A percentile compares a stretch with the other conserved stretches of the same genome.
phyloP scores from a whole-genome alignment of 2,888 invertebrate species.

The Nebria salina region DNA sequence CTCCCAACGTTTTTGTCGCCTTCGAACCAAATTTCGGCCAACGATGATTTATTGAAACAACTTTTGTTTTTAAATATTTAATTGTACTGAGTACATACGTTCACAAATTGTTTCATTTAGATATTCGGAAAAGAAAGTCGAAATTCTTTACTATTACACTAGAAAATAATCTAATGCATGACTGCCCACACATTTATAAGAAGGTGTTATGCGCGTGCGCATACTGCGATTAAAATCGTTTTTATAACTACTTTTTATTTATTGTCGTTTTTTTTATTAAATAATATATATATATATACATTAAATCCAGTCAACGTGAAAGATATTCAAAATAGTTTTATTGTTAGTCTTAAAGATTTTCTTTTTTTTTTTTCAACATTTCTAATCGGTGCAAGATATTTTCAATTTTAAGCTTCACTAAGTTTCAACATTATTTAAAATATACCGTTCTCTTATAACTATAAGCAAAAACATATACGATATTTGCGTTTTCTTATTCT shows the following conservation, averaged over 20 bases:
- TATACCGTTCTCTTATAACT: conserved; percentile 25
- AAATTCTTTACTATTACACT: neutral
- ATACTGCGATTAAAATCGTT: neutral
- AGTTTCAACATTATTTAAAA: conserved; percentile 36
- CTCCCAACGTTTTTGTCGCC: conserved; percentile 32
- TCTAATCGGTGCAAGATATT: conserved; percentile 31
- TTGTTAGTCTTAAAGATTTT: conserved; percentile 6
- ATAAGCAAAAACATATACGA: neutral
- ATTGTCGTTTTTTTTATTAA: neutral
- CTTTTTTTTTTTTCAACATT: conserved; percentile 24
- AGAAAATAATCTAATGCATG: conserved; percentile 1
- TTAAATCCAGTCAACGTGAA: conserved; percentile 35
- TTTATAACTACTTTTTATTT: neutral
- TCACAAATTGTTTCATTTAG: too few relatives aligned
- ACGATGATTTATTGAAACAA: conserved; percentile 31
- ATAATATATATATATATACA: conserved; percentile 11
- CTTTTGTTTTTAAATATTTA: too few relatives aligned
- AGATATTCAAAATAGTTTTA: conserved; percentile 42
- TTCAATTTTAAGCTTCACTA: conserved; percentile 45
- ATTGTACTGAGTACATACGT: too few relatives aligned
- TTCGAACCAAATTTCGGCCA: conserved; percentile 22
- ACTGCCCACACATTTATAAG: neutral
- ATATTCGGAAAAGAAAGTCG: neutral
- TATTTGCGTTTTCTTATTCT: too few relatives aligned
- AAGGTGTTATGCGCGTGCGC: neutral